These are phyloP conservation scores for Osmerus eperlanus DNA, from an alignment of 2,113 vertebrate species.

Conservation along the genomic window DNA sequence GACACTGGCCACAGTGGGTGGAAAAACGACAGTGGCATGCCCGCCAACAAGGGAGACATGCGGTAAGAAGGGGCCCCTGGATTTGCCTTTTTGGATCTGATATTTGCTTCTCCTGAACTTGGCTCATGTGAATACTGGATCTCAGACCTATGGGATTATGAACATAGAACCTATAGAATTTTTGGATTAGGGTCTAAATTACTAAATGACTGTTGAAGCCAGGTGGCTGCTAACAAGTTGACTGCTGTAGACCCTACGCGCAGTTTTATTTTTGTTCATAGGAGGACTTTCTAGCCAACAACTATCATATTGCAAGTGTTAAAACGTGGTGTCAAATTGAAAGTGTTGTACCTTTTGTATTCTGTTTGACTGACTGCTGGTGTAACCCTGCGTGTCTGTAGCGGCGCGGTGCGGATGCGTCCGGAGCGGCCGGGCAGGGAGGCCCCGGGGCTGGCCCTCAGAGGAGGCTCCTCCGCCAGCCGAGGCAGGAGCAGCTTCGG, in stretches of 20 bases:
- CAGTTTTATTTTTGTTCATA: too few species aligned
- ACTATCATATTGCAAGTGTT: too few species aligned
- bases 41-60: constrained; percentile 82
- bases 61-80: constrained; percentile 68
- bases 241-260: too few species aligned
- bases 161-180: too few species aligned
- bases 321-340: too few species aligned
- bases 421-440: constrained; percentile 86
- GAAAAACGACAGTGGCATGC: constrained; percentile 83
- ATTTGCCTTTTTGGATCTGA: too few species aligned
- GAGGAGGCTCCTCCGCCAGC: constrained; percentile 78
- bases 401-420: constrained; percentile 71
- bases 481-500: constrained; percentile 80
- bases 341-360: neutral
- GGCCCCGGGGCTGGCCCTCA: constrained; percentile 75
- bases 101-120: neutral
- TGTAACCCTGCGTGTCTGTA: constrained; percentile 27
- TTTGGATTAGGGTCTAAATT: too few species aligned
- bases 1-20: constrained; percentile 80
- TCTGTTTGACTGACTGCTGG: neutral
- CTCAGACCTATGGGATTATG: too few species aligned
- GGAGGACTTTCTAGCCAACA: too few species aligned
- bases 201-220: too few species aligned
- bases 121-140: neutral
- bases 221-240: neutral